These are phyloP conservation scores for Antrozous pallidus DNA, from an alignment of 2,797 vertebrate genomes.

Conservation along the genomic window DNA sequence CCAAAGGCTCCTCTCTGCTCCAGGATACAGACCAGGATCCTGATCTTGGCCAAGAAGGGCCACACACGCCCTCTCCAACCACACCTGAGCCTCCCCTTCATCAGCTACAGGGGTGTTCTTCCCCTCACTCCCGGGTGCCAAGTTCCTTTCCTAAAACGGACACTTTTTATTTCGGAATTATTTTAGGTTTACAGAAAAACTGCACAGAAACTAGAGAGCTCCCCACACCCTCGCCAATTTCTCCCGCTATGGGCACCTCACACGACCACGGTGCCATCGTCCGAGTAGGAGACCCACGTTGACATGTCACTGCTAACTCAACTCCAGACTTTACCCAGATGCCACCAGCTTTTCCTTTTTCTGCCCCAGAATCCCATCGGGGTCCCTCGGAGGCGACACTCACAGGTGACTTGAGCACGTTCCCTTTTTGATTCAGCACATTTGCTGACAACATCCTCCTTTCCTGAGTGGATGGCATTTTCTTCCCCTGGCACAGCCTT, in stretches of 20 bases:
- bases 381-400: neutral
- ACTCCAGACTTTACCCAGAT: neutral
- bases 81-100: no score
- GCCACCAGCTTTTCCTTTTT: neutral
- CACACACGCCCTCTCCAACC: neutral
- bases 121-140: fast-evolving
- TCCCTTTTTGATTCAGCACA: neutral
- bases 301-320: fast-evolving
- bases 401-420: fast-evolving
- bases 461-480: neutral
- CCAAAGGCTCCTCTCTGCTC: neutral
- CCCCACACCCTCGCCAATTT: fast-evolving
- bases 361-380: neutral
- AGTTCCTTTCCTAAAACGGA: neutral
- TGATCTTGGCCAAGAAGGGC: neutral
- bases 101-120: fast-evolving
- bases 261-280: fast-evolving
- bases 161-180: neutral
- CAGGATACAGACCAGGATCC: neutral
- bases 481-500: neutral
- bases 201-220: neutral
- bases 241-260: neutral
- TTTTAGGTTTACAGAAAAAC: neutral
- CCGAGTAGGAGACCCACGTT: neutral
- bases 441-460: neutral